These are phyloP conservation scores for Neolamprologus brichardi DNA, from an alignment of 2,113 vertebrate species.

Conservation along the genomic window DNA sequence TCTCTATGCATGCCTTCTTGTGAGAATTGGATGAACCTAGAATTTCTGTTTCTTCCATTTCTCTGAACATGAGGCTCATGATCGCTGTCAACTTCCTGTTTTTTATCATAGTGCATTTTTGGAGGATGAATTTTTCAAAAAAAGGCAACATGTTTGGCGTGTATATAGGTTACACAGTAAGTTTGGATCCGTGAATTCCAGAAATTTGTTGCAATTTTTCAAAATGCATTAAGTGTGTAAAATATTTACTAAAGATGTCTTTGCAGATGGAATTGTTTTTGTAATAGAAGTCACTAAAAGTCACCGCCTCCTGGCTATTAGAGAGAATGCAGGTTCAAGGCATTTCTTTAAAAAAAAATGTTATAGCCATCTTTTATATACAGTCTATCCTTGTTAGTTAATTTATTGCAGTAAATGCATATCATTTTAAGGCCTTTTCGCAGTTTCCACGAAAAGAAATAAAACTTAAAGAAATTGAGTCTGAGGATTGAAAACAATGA, in stretches of 20 bases:
- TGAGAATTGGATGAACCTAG: not conserved
- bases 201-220: fast-evolving
- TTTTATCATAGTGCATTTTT: not conserved
- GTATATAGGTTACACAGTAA: not conserved
- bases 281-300: not conserved
- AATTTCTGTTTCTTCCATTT: not conserved
- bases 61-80: not conserved
- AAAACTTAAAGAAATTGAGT: not conserved
- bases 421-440: fast-evolving
- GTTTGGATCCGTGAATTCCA: fast-evolving
- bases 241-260: not conserved
- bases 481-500: not conserved
- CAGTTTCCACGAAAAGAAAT: fast-evolving
- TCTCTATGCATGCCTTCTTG: fast-evolving
- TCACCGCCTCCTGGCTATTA: not conserved
- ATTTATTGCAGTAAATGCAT: not conserved
- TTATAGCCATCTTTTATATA: not conserved
- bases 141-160: not conserved
- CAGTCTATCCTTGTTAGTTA: not conserved
- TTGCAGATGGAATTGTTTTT: not conserved
- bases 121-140: not conserved
- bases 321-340: not conserved
- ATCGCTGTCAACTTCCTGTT: not conserved
- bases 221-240: not conserved
- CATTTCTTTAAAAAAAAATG: not conserved